Evolutionary conservation across 2,113 vertebrate species (phyloP), one percentile per base, ranked within the genome.

Genomic region (Campylomormyrus numenius): DNA sequence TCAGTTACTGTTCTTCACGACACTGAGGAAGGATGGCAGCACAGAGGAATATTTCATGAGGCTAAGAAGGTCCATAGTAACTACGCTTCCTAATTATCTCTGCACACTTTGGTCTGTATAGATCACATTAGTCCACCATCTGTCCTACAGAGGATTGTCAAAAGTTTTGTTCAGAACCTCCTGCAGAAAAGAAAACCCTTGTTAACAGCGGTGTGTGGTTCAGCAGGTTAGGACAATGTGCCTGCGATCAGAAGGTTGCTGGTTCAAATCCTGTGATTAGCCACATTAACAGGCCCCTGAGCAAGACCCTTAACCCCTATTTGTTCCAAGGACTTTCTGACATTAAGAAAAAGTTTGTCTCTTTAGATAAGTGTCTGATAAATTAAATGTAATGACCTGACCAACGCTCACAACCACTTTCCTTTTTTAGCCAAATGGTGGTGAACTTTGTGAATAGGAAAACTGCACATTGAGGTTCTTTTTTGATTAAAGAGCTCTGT

Each of bases 1-100:
- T 95, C 93, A 91, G 93, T 92, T 80, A 91, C 90, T 90, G 92
- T 91, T 95, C 94, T 95, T 92, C 95, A 92, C 7, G 3, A 66
- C n/a, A 89, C 70, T 11, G 46, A 88, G 80, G 80, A 90, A 87
- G 94, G 91, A 92, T 92, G 91, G 90, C 91, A 92, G 92, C 49
- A 50, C n/a, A 91, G 80, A 87, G 88, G 89, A 88, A 87, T 49
- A 53, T 58, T 88, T 52, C 35, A 88, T 15, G 31, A 92, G 86
- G 87, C 88, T 62, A 89, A 48, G 92, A 92, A 85, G 24, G 42
- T 31, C 90, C 89, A 90, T 45, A 56, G 91, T 91, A 88, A 92
- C 91, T 88, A 89, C 83, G n/a, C 85, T 35, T 50, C 45, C 27
- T 87, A 52, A 87, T 53, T 53, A 87, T 87, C 85, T 52, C 85